Evolutionary conservation across 2,888 invertebrate species (phyloP).

Genomic region (Lepidocyrtoides sp.): DNA sequence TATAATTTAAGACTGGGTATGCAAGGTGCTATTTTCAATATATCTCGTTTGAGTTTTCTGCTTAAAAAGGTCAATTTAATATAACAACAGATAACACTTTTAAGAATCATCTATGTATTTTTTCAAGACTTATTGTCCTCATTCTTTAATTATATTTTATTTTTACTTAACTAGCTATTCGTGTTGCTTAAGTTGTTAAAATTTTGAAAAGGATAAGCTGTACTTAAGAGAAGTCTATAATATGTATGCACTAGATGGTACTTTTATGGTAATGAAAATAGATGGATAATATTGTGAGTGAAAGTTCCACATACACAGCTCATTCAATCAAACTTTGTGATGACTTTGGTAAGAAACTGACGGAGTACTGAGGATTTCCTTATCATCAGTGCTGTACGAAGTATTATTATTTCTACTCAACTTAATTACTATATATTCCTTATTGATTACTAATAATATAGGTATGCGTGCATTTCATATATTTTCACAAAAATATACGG

Average conservation of each 20-base stretch:
- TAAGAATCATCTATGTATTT: no score
- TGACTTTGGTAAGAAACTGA: slow-evolving; percentile 46
- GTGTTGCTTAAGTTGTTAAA: no score
- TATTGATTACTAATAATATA: background rate
- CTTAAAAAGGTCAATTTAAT: no score
- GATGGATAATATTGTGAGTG: slow-evolving; percentile 8
- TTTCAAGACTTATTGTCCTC: no score
- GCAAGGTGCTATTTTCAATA: background rate
- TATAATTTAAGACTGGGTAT: no score
- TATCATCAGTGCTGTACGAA: slow-evolving; percentile 12
- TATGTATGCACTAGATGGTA: background rate
- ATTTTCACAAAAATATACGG: no score
- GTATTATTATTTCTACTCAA: no score
- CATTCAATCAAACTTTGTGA: slow-evolving; percentile 75
- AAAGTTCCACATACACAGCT: slow-evolving; percentile 57
- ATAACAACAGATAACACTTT: no score
- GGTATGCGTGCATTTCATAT: background rate
- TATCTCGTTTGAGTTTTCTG: no score
- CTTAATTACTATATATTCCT: background rate
- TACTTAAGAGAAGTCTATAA: background rate
- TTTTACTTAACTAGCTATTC: no score
- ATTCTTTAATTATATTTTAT: no score
- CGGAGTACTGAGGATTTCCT: background rate
- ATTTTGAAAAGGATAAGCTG: no score
- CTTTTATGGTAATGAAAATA: background rate